Evolutionary conservation across 1,140 invertebrate genomes (phyloP).

Genomic region (Arion vulgaris): DNA sequence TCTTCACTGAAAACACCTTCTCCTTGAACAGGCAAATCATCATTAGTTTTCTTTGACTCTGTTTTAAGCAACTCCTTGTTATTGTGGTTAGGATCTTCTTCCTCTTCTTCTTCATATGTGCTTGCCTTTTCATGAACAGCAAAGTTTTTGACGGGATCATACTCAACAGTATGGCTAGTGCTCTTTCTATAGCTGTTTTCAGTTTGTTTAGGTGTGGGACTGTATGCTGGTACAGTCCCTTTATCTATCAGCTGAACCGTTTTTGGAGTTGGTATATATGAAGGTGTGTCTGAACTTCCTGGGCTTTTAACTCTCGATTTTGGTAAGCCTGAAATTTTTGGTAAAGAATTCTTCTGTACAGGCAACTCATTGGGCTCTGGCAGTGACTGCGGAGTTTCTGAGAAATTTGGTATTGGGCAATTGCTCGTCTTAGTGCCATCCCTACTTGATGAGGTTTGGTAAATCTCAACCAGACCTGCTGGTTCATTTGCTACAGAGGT

Average conservation of each 20-base stretch:
- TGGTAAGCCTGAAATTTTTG: slow-evolving; percentile 26
- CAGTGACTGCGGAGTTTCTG: background rate
- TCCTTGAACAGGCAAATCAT: slow-evolving; percentile 39
- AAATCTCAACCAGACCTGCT: background rate
- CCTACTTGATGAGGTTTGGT: slow-evolving; percentile 3
- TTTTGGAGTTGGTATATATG: slow-evolving; percentile 28
- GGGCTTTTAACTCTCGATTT: background rate
- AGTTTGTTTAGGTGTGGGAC: slow-evolving; percentile 27
- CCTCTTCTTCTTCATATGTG: slow-evolving; percentile 35
- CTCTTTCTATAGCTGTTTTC: background rate
- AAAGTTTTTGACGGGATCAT: slow-evolving; percentile 64
- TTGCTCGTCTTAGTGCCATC: background rate
- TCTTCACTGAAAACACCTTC: slow-evolving; percentile 20
- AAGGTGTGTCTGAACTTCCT: background rate
- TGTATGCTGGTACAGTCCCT: slow-evolving; percentile 23
- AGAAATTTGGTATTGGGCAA: slow-evolving; percentile 12
- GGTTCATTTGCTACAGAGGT: background rate
- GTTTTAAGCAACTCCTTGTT: background rate
- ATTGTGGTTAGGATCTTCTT: slow-evolving; percentile 49
- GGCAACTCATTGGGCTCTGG: slow-evolving; percentile 13
- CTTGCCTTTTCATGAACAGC: background rate
- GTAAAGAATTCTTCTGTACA: background rate
- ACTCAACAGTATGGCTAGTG: slow-evolving; percentile 46
- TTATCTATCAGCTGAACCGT: background rate
- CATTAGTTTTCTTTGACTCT: slow-evolving; percentile 22